Percentiles rank a stretch among this genome's conserved stretches.
Conservation (phyloP, 2,888 invertebrate genomes). For the Hetaerina titia region DNA sequence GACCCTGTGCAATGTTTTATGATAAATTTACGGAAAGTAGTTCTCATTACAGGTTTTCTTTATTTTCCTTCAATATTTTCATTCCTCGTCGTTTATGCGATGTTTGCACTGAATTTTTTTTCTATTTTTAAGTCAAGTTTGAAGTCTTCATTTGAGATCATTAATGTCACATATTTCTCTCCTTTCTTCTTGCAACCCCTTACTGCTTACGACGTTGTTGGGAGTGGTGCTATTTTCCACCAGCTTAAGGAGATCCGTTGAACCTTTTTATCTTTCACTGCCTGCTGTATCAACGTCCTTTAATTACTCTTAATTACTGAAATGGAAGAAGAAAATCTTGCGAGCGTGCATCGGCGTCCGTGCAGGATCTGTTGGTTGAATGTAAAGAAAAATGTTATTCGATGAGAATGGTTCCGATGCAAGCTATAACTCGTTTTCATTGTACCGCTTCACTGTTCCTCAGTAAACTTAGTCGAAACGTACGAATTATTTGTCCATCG, state of each 20-base stretch:
- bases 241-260: not conserved
- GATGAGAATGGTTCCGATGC: not conserved
- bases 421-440: no score
- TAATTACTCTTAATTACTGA: not conserved
- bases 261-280: not conserved
- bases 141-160: slow-evolving; percentile 13
- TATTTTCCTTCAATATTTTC: not conserved
- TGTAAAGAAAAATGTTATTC: not conserved
- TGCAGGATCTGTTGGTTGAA: not conserved
- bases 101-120: not conserved
- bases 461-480: no score
- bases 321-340: not conserved
- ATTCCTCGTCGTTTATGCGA: not conserved
- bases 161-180: not conserved
- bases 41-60: not conserved
- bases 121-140: not conserved
- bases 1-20: not conserved
- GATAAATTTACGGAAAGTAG: not conserved
- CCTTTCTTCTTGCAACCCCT: not conserved
- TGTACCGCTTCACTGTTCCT: no score
- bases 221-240: not conserved
- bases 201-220: not conserved
- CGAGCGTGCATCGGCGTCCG: not conserved
- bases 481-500: no score
- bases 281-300: not conserved